Conservation (phyloP, 2,113 vertebrate species). For the Pangasianodon gigas region DNA sequence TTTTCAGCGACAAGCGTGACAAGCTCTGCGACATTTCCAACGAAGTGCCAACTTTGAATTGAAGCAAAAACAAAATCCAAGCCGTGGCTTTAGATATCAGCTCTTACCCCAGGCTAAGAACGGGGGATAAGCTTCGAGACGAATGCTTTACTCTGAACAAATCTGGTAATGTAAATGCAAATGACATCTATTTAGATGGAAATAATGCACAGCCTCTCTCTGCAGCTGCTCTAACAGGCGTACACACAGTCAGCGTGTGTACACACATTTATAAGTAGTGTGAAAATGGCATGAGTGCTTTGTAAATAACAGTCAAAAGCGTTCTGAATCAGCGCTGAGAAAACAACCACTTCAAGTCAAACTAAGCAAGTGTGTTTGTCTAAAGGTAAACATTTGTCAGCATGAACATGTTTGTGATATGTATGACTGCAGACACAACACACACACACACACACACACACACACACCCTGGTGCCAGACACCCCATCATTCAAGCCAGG, state of each 20-base stretch:
- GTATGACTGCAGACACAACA: slow-evolving; percentile 1
- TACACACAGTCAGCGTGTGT: slow-evolving; percentile 1
- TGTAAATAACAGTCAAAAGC: not conserved
- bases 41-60: not conserved
- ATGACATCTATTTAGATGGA: slow-evolving; percentile 24
- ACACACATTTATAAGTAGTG: not conserved
- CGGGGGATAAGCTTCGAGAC: not conserved
- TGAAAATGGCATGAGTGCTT: not conserved
- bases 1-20: not conserved
- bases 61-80: not conserved
- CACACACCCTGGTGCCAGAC: not conserved
- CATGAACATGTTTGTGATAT: not conserved
- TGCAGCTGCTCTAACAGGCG: slow-evolving; percentile 16
- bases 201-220: not conserved
- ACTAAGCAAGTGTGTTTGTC: not conserved
- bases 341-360: not conserved
- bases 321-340: not conserved
- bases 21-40: slow-evolving; percentile 18
- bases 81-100: not conserved
- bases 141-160: not conserved
- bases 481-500: slow-evolving; percentile 15
- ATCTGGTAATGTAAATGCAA: slow-evolving; percentile 38
- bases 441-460: slow-evolving; percentile 29
- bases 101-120: not conserved
- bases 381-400: not conserved